These are phyloP conservation scores for Cephus rjabovi DNA, from an alignment of 2,888 invertebrate species.

Conservation along the genomic window DNA sequence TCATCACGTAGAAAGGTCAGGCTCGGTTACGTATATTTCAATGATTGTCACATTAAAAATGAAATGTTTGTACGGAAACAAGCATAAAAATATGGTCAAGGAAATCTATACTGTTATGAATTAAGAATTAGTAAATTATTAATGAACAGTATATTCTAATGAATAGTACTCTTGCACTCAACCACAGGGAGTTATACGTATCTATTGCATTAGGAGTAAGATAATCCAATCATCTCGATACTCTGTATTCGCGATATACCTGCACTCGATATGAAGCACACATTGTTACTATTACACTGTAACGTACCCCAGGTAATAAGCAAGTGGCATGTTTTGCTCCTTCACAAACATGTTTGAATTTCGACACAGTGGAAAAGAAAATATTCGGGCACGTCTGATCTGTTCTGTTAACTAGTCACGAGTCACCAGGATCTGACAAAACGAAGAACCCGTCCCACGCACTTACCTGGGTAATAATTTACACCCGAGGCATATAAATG, in stretches of 20 bases:
- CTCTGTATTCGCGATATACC: not conserved
- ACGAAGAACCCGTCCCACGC: too few species aligned
- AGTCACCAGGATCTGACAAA: too few species aligned
- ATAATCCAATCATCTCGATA: not conserved
- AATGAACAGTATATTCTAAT: not conserved
- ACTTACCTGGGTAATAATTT: not conserved
- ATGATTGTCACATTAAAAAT: not conserved
- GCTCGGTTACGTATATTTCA: too few species aligned
- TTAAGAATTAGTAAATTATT: not conserved
- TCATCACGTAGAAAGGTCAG: too few species aligned
- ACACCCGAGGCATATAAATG: not conserved
- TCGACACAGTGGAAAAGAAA: not conserved
- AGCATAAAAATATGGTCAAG: not conserved
- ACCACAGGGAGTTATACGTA: not conserved
- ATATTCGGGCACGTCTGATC: not conserved
- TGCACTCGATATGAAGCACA: not conserved
- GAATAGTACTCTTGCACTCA: not conserved
- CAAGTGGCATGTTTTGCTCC: constrained; percentile 13
- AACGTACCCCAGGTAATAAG: constrained; percentile 18
- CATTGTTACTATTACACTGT: not conserved
- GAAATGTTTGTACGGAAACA: not conserved
- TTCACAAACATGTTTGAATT: not conserved
- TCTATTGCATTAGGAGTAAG: not conserved
- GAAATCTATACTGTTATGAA: not conserved
- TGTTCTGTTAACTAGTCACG: not conserved